phyloP scores from a whole-genome alignment of 2,888 invertebrate species.

The Coelopa pilipes region DNA sequence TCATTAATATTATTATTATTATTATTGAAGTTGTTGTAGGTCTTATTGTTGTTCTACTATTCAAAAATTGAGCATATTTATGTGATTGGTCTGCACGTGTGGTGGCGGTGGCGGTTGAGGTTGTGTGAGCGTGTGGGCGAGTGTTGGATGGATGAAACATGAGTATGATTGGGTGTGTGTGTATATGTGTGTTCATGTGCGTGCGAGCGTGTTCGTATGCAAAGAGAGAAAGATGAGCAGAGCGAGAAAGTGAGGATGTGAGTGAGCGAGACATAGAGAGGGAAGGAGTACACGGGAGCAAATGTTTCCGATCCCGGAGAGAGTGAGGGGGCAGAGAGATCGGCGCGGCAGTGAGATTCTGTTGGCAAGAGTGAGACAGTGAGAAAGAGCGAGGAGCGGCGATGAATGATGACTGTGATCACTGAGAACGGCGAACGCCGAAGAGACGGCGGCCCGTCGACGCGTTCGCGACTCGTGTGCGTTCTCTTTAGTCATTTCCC shows the following conservation, averaged over 20 bases:
- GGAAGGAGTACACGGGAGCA: background rate
- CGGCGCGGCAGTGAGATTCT: background rate
- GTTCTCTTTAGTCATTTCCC: constrained; percentile 10
- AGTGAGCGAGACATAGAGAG: background rate
- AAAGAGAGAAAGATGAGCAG: constrained; percentile 10
- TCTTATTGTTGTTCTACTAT: background rate
- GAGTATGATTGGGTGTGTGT: constrained; percentile 4
- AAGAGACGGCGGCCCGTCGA: background rate
- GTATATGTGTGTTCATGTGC: background rate
- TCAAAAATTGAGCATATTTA: constrained; percentile 32
- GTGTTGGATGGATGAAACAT: background rate
- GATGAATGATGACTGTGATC: background rate
- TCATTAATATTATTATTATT: background rate
- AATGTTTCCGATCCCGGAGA: background rate
- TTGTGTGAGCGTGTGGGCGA: background rate
- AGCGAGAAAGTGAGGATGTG: background rate
- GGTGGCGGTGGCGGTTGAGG: constrained; percentile 10
- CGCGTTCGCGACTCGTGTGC: too few species aligned
- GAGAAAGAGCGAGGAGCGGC: background rate
- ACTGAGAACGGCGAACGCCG: background rate
- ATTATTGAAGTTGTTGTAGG: too few species aligned
- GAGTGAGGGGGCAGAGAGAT: background rate
- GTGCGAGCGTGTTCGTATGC: constrained; percentile 19
- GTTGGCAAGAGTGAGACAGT: constrained; percentile 6
- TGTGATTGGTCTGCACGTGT: constrained; percentile 17